Evolutionary conservation across 2,888 invertebrate species (phyloP).

Genomic region (Caenorhabditis plicata): DNA sequence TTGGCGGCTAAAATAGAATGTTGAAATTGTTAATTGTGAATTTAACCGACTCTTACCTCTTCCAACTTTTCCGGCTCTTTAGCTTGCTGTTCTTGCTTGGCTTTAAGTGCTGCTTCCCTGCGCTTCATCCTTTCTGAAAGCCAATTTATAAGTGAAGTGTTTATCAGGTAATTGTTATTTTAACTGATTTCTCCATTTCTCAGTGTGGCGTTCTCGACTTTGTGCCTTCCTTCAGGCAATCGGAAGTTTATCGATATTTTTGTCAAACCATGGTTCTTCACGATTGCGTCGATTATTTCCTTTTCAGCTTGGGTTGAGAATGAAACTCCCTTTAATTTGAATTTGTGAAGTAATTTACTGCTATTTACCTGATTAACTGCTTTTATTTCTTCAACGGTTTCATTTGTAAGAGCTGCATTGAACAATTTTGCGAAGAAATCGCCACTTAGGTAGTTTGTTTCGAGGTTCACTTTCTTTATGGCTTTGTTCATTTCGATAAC

Average conservation of each 20-base stretch:
- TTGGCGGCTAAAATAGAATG: constrained; percentile 26
- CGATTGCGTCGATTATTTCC: constrained; percentile 61
- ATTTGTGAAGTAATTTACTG: not conserved
- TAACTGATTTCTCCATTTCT: constrained; percentile 63
- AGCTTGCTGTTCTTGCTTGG: constrained; percentile 37
- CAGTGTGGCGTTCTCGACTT: constrained; percentile 61
- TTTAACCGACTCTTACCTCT: constrained; percentile 9
- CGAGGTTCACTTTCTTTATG: constrained; percentile 71
- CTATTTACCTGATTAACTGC: constrained; percentile 83
- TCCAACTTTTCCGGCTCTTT: constrained; percentile 43
- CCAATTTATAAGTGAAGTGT: not conserved
- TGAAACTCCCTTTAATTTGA: constrained; percentile 51
- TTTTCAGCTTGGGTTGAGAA: constrained; percentile 62
- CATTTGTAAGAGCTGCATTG: constrained; percentile 80
- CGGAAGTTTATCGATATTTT: constrained; percentile 63
- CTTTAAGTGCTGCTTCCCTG: constrained; percentile 50
- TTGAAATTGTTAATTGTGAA: not conserved
- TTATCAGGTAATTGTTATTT: constrained; percentile 24
- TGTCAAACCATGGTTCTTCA: constrained; percentile 55
- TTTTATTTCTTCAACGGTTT: constrained; percentile 88
- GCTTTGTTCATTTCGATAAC: constrained; percentile 70
- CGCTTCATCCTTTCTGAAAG: constrained; percentile 54
- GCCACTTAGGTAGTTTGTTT: constrained; percentile 78
- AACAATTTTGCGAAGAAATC: constrained; percentile 82
- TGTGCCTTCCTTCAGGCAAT: constrained; percentile 63